Conservation (phyloP, 1,140 invertebrate species). For the Aculops lycopersici region DNA sequence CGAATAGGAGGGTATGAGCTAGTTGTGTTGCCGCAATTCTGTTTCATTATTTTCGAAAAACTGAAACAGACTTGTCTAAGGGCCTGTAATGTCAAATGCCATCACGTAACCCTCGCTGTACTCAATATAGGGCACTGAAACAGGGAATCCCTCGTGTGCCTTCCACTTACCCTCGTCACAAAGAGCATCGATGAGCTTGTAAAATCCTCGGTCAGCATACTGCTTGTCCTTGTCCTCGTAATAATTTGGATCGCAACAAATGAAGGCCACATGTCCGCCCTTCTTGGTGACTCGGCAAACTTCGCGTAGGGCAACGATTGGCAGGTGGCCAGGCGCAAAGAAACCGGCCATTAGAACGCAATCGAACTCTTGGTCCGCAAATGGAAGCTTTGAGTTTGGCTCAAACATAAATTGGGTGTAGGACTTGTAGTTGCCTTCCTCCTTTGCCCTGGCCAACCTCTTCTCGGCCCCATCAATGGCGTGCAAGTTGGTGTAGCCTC, state of each 20-base stretch:
- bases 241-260: not conserved
- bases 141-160: not conserved
- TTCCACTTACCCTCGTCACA: not conserved
- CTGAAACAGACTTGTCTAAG: too few species aligned
- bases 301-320: slow-evolving; percentile 6
- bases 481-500: slow-evolving; percentile 11
- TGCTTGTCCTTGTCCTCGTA: not conserved
- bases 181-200: not conserved
- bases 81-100: not conserved
- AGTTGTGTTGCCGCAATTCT: too few species aligned
- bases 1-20: too few species aligned
- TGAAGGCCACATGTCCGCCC: slow-evolving; percentile 2
- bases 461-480: slow-evolving; percentile 9
- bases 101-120: not conserved
- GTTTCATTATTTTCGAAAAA: too few species aligned
- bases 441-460: slow-evolving; percentile 8
- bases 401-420: slow-evolving; percentile 6
- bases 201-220: not conserved
- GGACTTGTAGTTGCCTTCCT: slow-evolving; percentile 3
- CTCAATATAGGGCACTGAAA: not conserved
- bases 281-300: slow-evolving; percentile 8
- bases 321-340: slow-evolving; percentile 10
- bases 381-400: slow-evolving; percentile 3
- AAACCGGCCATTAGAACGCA: slow-evolving; percentile 8
- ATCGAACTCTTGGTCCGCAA: slow-evolving; percentile 9